phyloP scores from a whole-genome alignment of 2,113 vertebrate genomes.

The Dendropsophus ebraccatus region DNA sequence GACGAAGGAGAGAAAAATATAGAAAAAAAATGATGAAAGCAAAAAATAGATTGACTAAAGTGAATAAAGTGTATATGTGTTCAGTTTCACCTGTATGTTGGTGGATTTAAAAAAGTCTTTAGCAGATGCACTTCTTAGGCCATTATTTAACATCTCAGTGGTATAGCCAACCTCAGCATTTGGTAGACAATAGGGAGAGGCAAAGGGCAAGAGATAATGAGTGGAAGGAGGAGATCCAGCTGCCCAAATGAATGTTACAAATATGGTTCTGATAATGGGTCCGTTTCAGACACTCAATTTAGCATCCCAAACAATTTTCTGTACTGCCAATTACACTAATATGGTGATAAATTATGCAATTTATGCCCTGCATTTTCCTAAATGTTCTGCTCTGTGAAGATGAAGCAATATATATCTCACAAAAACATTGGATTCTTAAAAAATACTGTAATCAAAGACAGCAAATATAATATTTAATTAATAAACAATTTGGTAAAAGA shows the following conservation, averaged over 20 bases:
- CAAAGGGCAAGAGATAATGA: constrained; percentile 33
- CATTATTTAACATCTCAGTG: background rate
- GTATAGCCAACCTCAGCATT: constrained; percentile 8
- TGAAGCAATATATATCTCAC: background rate
- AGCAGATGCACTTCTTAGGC: background rate
- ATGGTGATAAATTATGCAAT: constrained; percentile 32
- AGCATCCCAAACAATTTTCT: constrained; percentile 10
- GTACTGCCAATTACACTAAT: constrained; percentile 24
- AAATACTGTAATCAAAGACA: background rate
- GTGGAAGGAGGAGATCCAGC: constrained; percentile 31
- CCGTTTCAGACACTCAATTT: constrained; percentile 13
- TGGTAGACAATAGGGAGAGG: background rate
- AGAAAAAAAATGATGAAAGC: background rate
- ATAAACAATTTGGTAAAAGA: background rate
- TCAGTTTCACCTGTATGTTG: background rate
- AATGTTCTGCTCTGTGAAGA: background rate
- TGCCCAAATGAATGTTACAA: constrained; percentile 36
- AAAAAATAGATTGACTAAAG: no score
- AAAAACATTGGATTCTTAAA: background rate
- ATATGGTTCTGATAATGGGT: constrained; percentile 41
- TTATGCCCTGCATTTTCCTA: background rate
- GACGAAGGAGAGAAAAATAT: background rate
- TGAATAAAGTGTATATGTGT: no score
- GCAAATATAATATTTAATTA: background rate
- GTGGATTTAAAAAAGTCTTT: background rate